Percentiles rank a stretch among this genome's conserved stretches.
phyloP scores from a whole-genome alignment of 2,113 vertebrate genomes.

The Callaeas wilsoni region DNA sequence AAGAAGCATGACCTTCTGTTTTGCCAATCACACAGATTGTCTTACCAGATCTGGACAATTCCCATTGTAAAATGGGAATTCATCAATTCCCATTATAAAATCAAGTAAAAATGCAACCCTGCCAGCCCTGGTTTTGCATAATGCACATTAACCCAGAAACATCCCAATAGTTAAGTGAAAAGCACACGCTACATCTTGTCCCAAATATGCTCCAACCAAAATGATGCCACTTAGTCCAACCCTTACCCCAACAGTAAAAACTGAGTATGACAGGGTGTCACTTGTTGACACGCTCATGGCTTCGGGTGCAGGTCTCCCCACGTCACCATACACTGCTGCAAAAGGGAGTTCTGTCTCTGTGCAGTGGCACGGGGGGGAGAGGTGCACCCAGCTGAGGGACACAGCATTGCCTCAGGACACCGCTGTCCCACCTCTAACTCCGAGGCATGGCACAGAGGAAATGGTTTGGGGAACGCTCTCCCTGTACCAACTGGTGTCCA shows the following conservation, averaged over 20 bases:
- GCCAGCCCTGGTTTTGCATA: background rate
- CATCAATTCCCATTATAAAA: background rate
- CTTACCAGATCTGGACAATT: background rate
- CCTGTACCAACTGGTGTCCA: background rate
- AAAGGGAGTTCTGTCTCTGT: background rate
- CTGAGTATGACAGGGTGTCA: accelerated
- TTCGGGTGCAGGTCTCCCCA: background rate
- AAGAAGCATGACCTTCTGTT: background rate
- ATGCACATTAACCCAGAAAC: background rate
- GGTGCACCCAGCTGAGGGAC: accelerated
- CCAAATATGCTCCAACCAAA: background rate
- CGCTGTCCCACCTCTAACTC: background rate
- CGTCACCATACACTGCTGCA: background rate
- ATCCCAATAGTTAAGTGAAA: background rate
- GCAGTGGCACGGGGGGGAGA: background rate
- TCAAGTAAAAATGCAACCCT: background rate
- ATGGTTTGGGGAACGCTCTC: background rate
- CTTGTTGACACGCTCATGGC: accelerated
- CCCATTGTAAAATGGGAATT: background rate
- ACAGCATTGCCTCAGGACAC: background rate
- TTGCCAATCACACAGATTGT: background rate
- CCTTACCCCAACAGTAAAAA: background rate
- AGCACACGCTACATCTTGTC: background rate
- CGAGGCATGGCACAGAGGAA: accelerated
- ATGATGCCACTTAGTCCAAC: accelerated